Evolutionary conservation across 2,113 vertebrate genomes (phyloP).

Genomic region (Macrotis lagotis): DNA sequence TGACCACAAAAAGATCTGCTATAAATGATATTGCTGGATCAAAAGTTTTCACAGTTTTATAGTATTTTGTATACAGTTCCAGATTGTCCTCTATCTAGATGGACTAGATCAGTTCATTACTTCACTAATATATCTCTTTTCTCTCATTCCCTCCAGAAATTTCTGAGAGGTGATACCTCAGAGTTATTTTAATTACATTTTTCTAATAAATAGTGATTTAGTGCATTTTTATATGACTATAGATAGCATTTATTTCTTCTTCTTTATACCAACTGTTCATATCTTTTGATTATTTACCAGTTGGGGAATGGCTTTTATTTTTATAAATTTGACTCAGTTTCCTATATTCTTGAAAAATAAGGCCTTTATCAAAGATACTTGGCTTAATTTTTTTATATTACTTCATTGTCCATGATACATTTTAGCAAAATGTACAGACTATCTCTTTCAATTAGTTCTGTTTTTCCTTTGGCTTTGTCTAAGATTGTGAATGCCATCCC

Average conservation of each 20-base stretch:
- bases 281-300: background rate
- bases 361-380: background rate
- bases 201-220: background rate
- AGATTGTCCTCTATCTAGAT: background rate
- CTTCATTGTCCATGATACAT: background rate
- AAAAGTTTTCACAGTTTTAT: background rate
- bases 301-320: background rate
- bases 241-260: background rate
- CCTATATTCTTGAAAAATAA: background rate
- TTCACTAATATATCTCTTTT: background rate
- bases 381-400: background rate
- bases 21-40: background rate
- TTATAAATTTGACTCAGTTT: background rate
- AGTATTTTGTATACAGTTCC: background rate
- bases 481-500: background rate
- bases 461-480: background rate
- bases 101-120: background rate
- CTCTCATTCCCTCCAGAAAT: no score
- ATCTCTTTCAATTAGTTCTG: background rate
- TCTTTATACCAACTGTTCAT: background rate
- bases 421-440: background rate
- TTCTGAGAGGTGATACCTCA: background rate
- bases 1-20: no score
- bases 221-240: background rate
- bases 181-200: background rate